These are phyloP conservation scores for Lamellibrachia luymesi DNA, from an alignment of 1,140 invertebrate genomes.

Conservation along the genomic window DNA sequence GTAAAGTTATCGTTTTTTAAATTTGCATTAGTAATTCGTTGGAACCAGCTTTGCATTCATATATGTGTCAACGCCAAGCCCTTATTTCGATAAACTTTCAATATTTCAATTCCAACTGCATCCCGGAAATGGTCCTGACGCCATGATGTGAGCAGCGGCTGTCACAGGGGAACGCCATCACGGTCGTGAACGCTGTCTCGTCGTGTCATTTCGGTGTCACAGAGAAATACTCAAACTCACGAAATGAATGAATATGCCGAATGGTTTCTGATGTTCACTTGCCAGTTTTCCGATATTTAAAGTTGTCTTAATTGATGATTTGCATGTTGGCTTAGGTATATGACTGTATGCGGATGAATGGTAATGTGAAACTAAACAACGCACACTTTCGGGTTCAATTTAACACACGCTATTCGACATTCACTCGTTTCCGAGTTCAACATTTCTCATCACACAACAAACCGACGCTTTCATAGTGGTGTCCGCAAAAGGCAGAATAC, in stretches of 20 bases:
- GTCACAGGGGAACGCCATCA: neutral
- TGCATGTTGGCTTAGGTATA: neutral
- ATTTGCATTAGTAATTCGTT: neutral
- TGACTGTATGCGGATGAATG: neutral
- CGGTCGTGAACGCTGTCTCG: neutral
- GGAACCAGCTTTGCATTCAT: neutral
- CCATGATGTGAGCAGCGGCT: neutral
- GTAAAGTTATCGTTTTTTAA: neutral
- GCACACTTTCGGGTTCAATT: neutral
- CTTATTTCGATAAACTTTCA: neutral
- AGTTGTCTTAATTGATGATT: no score
- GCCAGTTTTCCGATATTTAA: neutral
- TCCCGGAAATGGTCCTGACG: neutral
- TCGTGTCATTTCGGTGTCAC: neutral
- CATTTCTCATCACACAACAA: neutral
- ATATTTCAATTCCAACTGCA: neutral
- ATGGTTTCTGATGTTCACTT: neutral
- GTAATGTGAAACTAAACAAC: neutral
- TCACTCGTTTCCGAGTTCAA: neutral
- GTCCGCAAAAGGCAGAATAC: no score
- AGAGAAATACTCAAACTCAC: neutral
- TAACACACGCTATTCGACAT: neutral
- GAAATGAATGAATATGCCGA: neutral
- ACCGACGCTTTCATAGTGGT: no score
- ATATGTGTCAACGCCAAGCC: neutral